phyloP scores from a whole-genome alignment of 2,888 invertebrate genomes.

The Epirrita christyi region DNA sequence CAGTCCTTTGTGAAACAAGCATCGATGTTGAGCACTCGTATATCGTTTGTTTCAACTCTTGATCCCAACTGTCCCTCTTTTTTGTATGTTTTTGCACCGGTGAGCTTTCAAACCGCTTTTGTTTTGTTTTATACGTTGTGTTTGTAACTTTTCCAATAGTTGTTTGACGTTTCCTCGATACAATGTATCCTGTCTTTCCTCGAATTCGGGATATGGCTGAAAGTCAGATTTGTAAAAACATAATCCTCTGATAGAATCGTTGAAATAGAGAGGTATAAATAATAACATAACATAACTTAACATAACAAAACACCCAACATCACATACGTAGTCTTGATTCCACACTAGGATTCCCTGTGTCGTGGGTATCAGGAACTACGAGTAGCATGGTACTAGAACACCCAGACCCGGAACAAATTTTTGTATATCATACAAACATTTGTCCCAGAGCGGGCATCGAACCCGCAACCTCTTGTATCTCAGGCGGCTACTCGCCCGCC shows the following conservation, averaged over 20 bases:
- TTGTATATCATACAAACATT: too few species aligned
- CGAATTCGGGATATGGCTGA: slow-evolving; percentile 18
- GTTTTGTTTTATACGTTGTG: slow-evolving; percentile 37
- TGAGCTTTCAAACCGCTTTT: slow-evolving; percentile 35
- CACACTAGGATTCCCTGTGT: too few species aligned
- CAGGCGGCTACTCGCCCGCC: too few species aligned
- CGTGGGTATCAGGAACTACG: too few species aligned
- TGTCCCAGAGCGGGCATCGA: too few species aligned
- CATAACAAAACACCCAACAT: too few species aligned
- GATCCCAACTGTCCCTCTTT: slow-evolving; percentile 42
- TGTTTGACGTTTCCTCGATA: slow-evolving; percentile 34
- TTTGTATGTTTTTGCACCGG: slow-evolving; percentile 42
- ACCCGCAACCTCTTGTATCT: too few species aligned
- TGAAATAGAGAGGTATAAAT: background rate
- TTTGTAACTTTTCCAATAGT: slow-evolving; percentile 34
- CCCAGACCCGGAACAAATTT: too few species aligned
- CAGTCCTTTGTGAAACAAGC: slow-evolving; percentile 36
- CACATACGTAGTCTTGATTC: too few species aligned
- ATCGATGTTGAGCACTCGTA: slow-evolving; percentile 28
- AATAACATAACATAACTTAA: too few species aligned
- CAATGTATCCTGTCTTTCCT: slow-evolving; percentile 25
- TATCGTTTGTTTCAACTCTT: slow-evolving; percentile 45
- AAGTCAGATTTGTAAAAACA: slow-evolving; percentile 20
- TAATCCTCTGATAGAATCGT: background rate
- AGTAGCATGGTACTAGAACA: too few species aligned